A percentile compares a stretch with the other conserved stretches of the same genome.
Evolutionary conservation across 2,888 invertebrate genomes (phyloP).

Genomic region (Rhagium mordax): DNA sequence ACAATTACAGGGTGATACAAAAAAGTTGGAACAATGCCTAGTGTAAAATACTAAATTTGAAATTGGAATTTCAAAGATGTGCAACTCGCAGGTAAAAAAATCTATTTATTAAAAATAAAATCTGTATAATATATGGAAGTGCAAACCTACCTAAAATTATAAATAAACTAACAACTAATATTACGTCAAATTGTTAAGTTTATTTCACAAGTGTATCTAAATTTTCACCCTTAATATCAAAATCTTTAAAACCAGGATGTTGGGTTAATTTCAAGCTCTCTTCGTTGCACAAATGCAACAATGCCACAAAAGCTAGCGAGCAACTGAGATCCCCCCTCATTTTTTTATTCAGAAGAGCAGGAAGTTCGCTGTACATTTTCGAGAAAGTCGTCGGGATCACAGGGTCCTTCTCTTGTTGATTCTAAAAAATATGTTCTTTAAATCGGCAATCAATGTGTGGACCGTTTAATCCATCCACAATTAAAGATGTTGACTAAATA

Average conservation of each 20-base stretch:
- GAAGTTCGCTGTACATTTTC: conserved; percentile 74
- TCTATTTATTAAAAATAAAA: background rate
- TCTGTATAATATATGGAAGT: background rate
- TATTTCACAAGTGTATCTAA: background rate
- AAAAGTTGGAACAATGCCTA: no score
- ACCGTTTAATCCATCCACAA: no score
- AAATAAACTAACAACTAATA: background rate
- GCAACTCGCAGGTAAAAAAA: background rate
- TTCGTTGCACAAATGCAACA: conserved; percentile 90
- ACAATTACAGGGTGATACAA: no score
- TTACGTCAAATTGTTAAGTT: background rate
- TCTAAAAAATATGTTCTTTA: conserved; percentile 39
- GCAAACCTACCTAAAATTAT: background rate
- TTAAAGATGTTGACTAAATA: no score
- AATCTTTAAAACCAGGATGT: conserved; percentile 72
- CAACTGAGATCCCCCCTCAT: conserved; percentile 84
- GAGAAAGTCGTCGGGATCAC: conserved; percentile 70
- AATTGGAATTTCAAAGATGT: no score
- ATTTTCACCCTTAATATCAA: conserved; percentile 64
- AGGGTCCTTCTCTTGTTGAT: conserved; percentile 42
- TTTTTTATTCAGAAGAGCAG: conserved; percentile 73
- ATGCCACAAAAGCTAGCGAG: conserved; percentile 84
- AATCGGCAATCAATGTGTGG: no score
- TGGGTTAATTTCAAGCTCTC: conserved; percentile 76
- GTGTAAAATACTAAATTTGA: no score